A percentile compares a stretch with the other conserved stretches of the same genome.
Evolutionary conservation across 2,797 vertebrate genomes (phyloP).

Genomic region (Spizella passerina): DNA sequence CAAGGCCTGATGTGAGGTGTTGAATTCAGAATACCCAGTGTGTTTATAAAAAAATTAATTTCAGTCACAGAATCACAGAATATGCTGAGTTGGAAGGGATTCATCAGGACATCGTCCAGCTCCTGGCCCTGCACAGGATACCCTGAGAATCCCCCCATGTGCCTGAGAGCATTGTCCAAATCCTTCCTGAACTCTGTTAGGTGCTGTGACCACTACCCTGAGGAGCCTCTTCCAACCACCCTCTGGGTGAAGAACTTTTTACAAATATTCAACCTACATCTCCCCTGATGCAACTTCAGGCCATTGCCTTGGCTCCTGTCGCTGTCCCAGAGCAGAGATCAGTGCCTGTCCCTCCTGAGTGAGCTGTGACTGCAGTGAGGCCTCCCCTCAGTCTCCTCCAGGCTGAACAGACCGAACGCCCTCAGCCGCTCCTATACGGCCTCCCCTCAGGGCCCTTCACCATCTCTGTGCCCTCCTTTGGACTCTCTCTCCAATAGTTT

Average conservation of each 20-base stretch:
- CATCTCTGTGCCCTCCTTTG: neutral
- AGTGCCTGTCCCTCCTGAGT: neutral
- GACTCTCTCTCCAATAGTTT: neutral
- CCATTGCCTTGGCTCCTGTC: neutral
- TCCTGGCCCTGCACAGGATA: neutral
- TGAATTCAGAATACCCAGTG: neutral
- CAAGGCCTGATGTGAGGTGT: neutral
- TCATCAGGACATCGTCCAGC: neutral
- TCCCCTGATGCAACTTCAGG: neutral
- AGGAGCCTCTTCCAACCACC: neutral
- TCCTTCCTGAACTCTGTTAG: neutral
- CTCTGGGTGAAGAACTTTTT: neutral
- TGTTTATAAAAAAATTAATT: neutral
- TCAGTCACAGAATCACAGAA: neutral
- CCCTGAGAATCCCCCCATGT: no score
- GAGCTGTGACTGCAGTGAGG: no score
- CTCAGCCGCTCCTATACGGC: fast-evolving
- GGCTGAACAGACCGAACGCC: neutral
- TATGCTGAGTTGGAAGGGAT: neutral
- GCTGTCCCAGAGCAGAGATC: neutral
- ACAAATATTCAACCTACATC: no score
- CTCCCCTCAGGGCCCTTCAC: neutral
- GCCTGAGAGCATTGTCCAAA: neutral
- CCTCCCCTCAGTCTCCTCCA: neutral
- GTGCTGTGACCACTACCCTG: neutral